A percentile compares a stretch with the other conserved stretches of the same genome.
Evolutionary conservation across 1,140 invertebrate species (phyloP).

Genomic region (Araneus ventricosus): DNA sequence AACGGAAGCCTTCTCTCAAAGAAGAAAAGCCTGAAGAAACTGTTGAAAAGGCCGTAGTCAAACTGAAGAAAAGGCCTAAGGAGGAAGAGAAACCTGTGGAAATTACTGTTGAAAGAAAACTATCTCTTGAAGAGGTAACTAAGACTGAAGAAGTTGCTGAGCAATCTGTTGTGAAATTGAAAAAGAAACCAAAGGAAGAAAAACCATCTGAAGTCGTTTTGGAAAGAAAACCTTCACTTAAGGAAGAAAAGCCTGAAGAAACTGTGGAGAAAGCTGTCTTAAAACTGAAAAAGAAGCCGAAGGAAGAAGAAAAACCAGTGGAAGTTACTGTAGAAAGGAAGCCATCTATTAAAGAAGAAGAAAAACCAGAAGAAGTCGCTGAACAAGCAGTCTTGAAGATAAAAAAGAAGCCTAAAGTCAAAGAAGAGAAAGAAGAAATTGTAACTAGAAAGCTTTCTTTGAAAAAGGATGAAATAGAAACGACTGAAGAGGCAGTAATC

Average conservation of each 20-base stretch:
- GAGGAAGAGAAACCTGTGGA: constrained; percentile 52
- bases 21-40: constrained; percentile 68
- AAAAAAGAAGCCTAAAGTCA: constrained; percentile 60
- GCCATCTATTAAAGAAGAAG: constrained; percentile 72
- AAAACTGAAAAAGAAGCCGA: constrained; percentile 63
- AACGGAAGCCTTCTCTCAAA: constrained; percentile 63
- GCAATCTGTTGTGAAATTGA: constrained; percentile 47
- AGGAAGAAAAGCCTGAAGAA: constrained; percentile 71
- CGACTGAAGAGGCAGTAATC: constrained; percentile 71
- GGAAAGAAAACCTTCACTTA: constrained; percentile 53
- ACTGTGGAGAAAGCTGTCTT: constrained; percentile 32
- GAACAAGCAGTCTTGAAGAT: constrained; percentile 69
- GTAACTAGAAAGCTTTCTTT: background rate
- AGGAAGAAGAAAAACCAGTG: constrained; percentile 61
- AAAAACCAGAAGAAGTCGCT: constrained; percentile 79
- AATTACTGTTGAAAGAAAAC: constrained; percentile 51
- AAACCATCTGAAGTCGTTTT: constrained; percentile 49
- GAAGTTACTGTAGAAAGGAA: constrained; percentile 52
- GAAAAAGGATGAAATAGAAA: constrained; percentile 66
- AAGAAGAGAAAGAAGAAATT: constrained; percentile 55
- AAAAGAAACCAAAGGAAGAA: constrained; percentile 67
- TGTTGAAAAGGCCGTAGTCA: constrained; percentile 13
- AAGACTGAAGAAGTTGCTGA: constrained; percentile 64
- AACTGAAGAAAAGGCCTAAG: constrained; percentile 47
- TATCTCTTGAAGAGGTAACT: constrained; percentile 67